These are phyloP conservation scores for Lissocephala sabroskyi DNA, from an alignment of 2,888 invertebrate genomes.

Conservation along the genomic window DNA sequence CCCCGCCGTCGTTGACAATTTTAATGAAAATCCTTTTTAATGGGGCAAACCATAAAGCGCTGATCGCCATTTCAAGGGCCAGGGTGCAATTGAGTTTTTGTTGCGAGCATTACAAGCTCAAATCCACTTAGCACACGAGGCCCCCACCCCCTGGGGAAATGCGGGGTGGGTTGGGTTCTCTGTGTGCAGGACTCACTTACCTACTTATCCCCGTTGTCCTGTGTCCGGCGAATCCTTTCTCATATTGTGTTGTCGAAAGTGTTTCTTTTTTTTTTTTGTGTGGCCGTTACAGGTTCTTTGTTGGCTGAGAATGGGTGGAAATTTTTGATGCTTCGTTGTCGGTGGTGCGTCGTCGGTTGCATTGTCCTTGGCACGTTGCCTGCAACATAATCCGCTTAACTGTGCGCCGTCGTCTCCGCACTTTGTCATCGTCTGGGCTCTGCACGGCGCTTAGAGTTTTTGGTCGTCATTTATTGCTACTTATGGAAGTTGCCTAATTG, in stretches of 20 bases:
- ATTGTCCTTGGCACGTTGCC: constrained; percentile 51
- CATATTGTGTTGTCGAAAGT: neutral
- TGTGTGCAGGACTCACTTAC: neutral
- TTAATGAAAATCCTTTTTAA: constrained; percentile 38
- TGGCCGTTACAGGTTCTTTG: neutral
- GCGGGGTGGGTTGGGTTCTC: neutral
- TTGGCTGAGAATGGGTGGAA: too few relatives aligned
- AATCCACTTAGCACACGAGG: constrained; percentile 60
- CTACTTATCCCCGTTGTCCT: neutral
- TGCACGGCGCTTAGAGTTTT: too few relatives aligned
- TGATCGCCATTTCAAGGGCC: constrained; percentile 41
- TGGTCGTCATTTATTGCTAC: too few relatives aligned
- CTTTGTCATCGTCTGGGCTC: too few relatives aligned
- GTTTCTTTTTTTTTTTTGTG: neutral
- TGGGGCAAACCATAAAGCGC: constrained; percentile 19
- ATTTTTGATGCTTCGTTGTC: neutral
- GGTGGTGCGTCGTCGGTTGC: constrained; percentile 4
- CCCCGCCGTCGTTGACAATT: constrained; percentile 13
- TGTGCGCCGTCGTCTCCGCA: neutral
- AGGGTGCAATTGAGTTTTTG: constrained; percentile 24
- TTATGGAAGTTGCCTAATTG: too few relatives aligned
- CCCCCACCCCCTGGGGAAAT: constrained; percentile 5
- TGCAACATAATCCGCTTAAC: constrained; percentile 52
- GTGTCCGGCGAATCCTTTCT: neutral
- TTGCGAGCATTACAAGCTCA: constrained; percentile 48